Conservation (phyloP, 2,888 invertebrate species). For the Amaurobius ferox region DNA sequence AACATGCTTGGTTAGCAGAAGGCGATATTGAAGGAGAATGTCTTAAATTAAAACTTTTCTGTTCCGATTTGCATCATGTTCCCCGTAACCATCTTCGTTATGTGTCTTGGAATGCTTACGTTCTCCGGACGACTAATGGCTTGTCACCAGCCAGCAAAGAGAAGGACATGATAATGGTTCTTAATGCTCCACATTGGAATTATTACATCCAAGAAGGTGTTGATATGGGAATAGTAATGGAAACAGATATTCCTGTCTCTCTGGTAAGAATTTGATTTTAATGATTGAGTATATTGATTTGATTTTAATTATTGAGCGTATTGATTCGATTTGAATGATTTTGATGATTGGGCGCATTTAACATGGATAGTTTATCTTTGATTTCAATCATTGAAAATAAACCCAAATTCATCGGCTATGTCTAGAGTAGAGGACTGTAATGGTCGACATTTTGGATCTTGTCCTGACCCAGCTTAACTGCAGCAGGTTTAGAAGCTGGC, state of each 20-base stretch:
- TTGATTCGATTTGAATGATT: too few relatives aligned
- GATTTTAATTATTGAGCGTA: too few relatives aligned
- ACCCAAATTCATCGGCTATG: too few relatives aligned
- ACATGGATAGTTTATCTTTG: too few relatives aligned
- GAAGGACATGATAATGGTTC: slow-evolving; percentile 83
- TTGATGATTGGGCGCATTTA: too few relatives aligned
- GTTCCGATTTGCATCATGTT: slow-evolving; percentile 86
- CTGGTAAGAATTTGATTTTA: slow-evolving; percentile 81
- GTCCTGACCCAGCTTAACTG: too few relatives aligned
- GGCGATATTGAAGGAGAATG: slow-evolving; percentile 87
- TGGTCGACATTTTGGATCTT: too few relatives aligned
- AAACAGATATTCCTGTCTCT: slow-evolving; percentile 85
- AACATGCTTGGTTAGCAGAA: slow-evolving; percentile 85
- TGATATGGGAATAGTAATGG: slow-evolving; percentile 87
- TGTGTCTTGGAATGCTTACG: slow-evolving; percentile 75
- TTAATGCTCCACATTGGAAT: slow-evolving; percentile 86
- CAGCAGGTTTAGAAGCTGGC: too few relatives aligned
- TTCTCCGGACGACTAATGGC: slow-evolving; percentile 43
- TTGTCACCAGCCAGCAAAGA: slow-evolving; percentile 80
- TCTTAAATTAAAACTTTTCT: slow-evolving; percentile 82
- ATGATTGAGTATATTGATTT: too few relatives aligned
- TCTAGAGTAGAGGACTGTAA: too few relatives aligned
- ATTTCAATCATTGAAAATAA: too few relatives aligned
- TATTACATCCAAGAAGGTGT: slow-evolving; percentile 88
- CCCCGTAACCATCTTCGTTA: slow-evolving; percentile 85